Conservation (phyloP, 2,888 invertebrate genomes). For the Camponotus fellah region DNA sequence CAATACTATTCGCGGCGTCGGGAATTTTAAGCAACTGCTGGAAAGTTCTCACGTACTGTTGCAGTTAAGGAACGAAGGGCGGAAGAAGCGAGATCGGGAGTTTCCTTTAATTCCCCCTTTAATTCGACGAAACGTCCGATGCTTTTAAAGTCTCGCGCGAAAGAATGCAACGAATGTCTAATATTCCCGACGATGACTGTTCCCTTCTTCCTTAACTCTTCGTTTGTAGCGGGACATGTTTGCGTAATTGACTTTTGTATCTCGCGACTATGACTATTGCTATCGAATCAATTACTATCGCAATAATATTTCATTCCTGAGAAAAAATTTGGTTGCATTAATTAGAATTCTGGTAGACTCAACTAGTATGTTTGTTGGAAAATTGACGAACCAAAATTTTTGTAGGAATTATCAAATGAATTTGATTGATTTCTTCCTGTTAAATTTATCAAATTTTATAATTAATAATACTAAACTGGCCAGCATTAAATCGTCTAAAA, state of each 20-base stretch:
- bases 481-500: no score
- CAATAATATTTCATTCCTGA: no score
- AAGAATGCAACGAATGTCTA: constrained; percentile 8
- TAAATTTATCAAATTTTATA: no score
- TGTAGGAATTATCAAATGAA: no score
- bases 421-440: no score
- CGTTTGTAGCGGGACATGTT: background rate
- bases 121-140: constrained; percentile 28
- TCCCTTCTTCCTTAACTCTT: background rate
- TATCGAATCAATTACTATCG: no score
- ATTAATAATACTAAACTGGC: no score
- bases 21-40: constrained; percentile 60
- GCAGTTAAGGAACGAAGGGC: constrained; percentile 25
- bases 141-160: background rate
- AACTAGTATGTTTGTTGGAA: no score
- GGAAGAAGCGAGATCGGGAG: constrained; percentile 23
- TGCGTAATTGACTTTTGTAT: background rate
- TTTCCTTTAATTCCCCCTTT: constrained; percentile 51
- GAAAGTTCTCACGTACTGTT: constrained; percentile 48
- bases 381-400: no score
- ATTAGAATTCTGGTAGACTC: no score
- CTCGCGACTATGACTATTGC: background rate
- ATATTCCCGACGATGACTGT: background rate
- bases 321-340: no score
- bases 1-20: constrained; percentile 52